These are phyloP conservation scores for Perca fluviatilis DNA, from an alignment of 2,113 vertebrate genomes.

Conservation along the genomic window DNA sequence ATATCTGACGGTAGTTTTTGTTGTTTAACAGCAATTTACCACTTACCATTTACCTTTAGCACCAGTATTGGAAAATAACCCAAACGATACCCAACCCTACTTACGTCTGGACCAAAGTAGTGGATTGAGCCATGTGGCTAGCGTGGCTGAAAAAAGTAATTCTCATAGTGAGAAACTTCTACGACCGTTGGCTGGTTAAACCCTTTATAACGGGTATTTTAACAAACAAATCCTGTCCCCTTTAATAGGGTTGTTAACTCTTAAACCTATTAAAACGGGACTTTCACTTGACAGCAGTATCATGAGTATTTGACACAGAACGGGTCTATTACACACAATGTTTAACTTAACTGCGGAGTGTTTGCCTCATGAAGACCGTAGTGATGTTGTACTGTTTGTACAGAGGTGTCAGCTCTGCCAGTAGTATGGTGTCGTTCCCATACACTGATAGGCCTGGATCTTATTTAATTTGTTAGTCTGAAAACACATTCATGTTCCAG, in stretches of 20 bases:
- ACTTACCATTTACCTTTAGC: too few species aligned
- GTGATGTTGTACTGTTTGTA: conserved; percentile 17
- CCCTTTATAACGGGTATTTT: not conserved
- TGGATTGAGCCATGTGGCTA: too few species aligned
- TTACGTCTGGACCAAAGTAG: not conserved
- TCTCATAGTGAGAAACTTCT: not conserved
- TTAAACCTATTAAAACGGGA: not conserved
- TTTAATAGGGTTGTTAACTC: not conserved
- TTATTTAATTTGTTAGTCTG: conserved; percentile 28
- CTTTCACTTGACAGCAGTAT: not conserved
- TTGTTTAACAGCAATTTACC: too few species aligned
- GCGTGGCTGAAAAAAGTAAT: not conserved
- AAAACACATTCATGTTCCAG: conserved; percentile 10
- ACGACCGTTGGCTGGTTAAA: not conserved
- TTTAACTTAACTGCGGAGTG: not conserved
- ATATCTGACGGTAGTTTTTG: too few species aligned
- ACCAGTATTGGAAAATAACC: too few species aligned
- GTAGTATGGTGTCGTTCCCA: not conserved
- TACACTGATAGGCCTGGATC: conserved; percentile 25
- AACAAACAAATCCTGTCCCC: not conserved
- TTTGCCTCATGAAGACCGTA: conserved; percentile 27
- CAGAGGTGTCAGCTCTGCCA: conserved; percentile 20
- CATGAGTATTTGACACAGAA: not conserved
- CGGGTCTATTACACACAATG: not conserved
- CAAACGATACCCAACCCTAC: too few species aligned